Evolutionary conservation across 1,140 invertebrate genomes (phyloP).

Genomic region (Eciton burchellii): DNA sequence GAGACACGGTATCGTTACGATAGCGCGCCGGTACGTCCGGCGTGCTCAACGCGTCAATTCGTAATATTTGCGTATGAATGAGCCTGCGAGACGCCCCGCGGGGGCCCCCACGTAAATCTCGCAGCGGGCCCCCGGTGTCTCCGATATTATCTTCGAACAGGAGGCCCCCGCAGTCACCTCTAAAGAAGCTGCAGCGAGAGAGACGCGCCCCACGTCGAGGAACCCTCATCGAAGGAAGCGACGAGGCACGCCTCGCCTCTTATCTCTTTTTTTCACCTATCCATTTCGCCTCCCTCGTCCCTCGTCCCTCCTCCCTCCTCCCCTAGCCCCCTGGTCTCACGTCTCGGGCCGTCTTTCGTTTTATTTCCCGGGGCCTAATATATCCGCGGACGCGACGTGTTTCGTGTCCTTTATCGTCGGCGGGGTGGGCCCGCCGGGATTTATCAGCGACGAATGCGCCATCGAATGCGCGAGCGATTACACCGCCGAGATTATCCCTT

Average conservation of each 20-base stretch:
- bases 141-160: constrained; percentile 75
- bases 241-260: constrained; percentile 36
- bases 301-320: too few relatives aligned
- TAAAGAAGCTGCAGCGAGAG: constrained; percentile 68
- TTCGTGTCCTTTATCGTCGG: constrained; percentile 71
- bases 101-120: constrained; percentile 76
- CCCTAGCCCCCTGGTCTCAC: constrained; percentile 15
- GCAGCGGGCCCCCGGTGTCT: constrained; percentile 75
- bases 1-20: constrained; percentile 75
- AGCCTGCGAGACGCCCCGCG: constrained; percentile 64
- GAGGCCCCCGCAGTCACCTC: constrained; percentile 64
- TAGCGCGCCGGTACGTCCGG: constrained; percentile 50
- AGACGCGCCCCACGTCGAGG: constrained; percentile 64
- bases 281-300: constrained; percentile 51
- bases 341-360: constrained; percentile 42
- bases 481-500: constrained; percentile 64
- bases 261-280: constrained; percentile 27
- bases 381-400: constrained; percentile 71
- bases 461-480: constrained; percentile 65
- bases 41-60: constrained; percentile 67
- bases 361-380: constrained; percentile 71
- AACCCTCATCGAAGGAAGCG: constrained; percentile 65
- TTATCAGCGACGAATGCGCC: constrained; percentile 69
- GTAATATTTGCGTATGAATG: constrained; percentile 81
- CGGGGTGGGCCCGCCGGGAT: constrained; percentile 62